Percentiles rank a stretch among this genome's conserved stretches.
These are phyloP conservation scores for Rhamnusium bicolor DNA, from an alignment of 2,888 invertebrate species.

Conservation along the genomic window DNA sequence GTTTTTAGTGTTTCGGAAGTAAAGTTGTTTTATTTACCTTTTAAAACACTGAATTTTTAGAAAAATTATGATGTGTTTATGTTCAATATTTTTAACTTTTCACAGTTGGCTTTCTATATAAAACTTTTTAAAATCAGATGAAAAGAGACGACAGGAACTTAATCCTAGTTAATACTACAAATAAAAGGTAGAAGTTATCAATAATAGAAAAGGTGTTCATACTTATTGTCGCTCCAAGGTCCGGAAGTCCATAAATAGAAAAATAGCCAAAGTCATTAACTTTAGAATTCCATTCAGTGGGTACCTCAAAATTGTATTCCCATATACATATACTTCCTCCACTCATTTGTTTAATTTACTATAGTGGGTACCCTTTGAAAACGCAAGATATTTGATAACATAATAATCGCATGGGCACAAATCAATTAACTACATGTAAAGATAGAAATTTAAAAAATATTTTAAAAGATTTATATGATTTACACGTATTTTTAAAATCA, in stretches of 20 bases:
- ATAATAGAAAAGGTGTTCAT: slow-evolving; percentile 41
- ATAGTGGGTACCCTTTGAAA: not conserved
- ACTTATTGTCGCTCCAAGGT: slow-evolving; percentile 47
- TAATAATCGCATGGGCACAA: too few species aligned
- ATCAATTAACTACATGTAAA: not conserved
- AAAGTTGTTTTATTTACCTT: not conserved
- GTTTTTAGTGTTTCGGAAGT: too few species aligned
- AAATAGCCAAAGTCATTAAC: slow-evolving; percentile 54
- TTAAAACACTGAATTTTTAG: not conserved
- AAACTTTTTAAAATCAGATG: not conserved
- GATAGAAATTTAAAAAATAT: too few species aligned
- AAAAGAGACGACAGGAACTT: slow-evolving; percentile 11
- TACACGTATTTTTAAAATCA: too few species aligned
- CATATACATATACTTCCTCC: slow-evolving; percentile 6
- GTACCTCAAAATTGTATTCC: slow-evolving; percentile 14
- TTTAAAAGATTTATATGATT: too few species aligned
- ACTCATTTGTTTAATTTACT: not conserved
- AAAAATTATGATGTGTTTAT: not conserved
- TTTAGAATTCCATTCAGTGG: slow-evolving; percentile 31
- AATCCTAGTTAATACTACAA: slow-evolving; percentile 24
- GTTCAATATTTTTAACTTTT: not conserved
- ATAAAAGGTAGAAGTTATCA: slow-evolving; percentile 22
- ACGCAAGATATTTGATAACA: not conserved
- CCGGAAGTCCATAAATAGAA: slow-evolving; percentile 56
- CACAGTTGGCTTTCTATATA: not conserved